Base-by-base conservation (phyloP, 1,140 invertebrate genomes). In the Eubasilissa regina region DNA sequence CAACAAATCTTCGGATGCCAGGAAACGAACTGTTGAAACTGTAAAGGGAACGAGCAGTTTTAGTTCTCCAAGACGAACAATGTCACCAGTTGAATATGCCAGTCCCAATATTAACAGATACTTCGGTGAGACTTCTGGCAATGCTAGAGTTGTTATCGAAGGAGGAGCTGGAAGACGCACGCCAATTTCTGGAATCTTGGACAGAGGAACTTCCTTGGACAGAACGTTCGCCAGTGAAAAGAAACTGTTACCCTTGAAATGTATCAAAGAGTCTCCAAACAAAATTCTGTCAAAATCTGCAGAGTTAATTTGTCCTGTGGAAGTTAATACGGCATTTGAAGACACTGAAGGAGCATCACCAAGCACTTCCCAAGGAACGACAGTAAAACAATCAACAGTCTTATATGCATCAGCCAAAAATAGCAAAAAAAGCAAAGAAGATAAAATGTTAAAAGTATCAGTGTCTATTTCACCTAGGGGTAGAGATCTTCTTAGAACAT, bases 231-330 rank as follows among this genome's bases (percentile, higher is more conserved):
- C 85, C 44, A 84, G 66, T 21, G 85, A 87, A 78, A 87, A 87
- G 75, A 79, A 76, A 44, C 85, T 85, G 64, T 60, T 82, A 19
- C 81, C 81, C 21, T 72, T 82, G 17, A 82, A 82, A 75, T 58
- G 78, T 43, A 82, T 82, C 12, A 75, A 60, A 64, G 81, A 82
- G 64, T 78, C 72, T 19, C 70, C 74, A 11, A 72, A 21, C 6
- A 80, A 75, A 70, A 45, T 48, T 12, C 51, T 75, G 7, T 85
- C 85, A 25, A 88, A 87, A 80, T 90, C 88, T 3, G 87, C 90
- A 0, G 91, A 91, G 56, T 83, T 94, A 0, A 87, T 91, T 44
- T 91, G 91, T 1, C 90, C 91, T 0, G 87, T 87, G 47, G 91
- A 93, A 75, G 43, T 66, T 86, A 19, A 85, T 84, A 72, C 81